Evolutionary conservation across 2,888 invertebrate species (phyloP).

Genomic region (Macaria liturata): DNA sequence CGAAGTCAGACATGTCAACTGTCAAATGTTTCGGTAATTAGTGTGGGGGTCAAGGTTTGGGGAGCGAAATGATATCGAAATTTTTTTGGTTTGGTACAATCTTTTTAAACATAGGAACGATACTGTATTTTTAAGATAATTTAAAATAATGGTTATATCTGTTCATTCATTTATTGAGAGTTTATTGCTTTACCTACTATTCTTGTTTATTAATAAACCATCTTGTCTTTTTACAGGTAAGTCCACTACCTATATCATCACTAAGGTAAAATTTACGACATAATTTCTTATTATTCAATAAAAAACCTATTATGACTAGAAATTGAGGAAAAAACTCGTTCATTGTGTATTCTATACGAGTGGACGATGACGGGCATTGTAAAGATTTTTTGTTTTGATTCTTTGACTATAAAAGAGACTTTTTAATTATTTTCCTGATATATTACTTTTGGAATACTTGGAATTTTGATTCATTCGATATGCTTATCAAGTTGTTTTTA

Average conservation of each 20-base stretch:
- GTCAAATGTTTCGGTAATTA: too few species aligned
- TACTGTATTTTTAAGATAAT: too few species aligned
- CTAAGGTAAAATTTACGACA: slow-evolving; percentile 41
- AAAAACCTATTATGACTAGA: slow-evolving; percentile 22
- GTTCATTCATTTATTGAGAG: too few species aligned
- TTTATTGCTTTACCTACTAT: too few species aligned
- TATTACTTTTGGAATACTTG: slow-evolving; percentile 2
- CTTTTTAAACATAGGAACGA: too few species aligned
- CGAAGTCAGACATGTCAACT: not conserved
- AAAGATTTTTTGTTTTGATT: slow-evolving; percentile 24
- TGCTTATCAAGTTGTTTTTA: too few species aligned
- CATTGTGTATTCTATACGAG: slow-evolving; percentile 33
- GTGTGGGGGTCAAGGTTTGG: too few species aligned
- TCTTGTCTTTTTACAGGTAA: slow-evolving; percentile 45
- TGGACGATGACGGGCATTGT: slow-evolving; percentile 24
- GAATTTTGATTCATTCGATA: too few species aligned
- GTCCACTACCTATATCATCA: slow-evolving; percentile 43
- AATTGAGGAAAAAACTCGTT: slow-evolving; percentile 19
- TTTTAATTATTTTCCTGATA: slow-evolving; percentile 24
- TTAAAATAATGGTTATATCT: too few species aligned
- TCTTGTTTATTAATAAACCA: too few species aligned
- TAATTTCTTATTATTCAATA: slow-evolving; percentile 34
- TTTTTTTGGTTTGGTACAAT: too few species aligned
- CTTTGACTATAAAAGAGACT: slow-evolving; percentile 12
- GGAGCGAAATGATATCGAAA: too few species aligned